Percentiles rank a stretch among this genome's conserved stretches.
These are phyloP conservation scores for Leucania comma DNA, from an alignment of 2,888 invertebrate genomes.

Conservation along the genomic window DNA sequence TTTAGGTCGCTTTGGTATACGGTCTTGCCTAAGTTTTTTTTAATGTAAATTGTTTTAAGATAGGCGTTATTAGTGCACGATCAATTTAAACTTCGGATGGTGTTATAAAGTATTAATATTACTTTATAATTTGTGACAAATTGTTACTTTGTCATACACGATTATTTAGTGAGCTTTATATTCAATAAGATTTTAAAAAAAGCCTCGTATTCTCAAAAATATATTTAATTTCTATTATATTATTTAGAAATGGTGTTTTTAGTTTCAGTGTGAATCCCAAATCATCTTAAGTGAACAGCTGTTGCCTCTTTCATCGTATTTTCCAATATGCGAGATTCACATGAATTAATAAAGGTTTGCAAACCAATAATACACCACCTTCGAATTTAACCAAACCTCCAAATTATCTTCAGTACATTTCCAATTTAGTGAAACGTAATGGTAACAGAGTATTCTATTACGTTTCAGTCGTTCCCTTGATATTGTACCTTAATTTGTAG, in stretches of 20 bases:
- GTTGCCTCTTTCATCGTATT: background rate
- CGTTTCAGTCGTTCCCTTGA: slow-evolving; percentile 60
- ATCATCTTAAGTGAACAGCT: background rate
- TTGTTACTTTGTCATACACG: background rate
- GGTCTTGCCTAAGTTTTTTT: slow-evolving; percentile 5
- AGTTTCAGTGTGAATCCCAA: background rate
- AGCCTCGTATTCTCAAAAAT: background rate
- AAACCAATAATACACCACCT: slow-evolving; percentile 20
- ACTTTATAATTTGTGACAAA: no score
- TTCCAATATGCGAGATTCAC: background rate
- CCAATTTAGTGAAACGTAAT: slow-evolving; percentile 59
- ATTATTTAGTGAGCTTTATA: background rate
- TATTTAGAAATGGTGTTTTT: background rate
- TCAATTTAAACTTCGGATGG: background rate
- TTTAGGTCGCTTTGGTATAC: slow-evolving; percentile 8
- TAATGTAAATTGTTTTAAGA: slow-evolving; percentile 21
- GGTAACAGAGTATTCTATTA: slow-evolving; percentile 63
- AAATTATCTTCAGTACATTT: slow-evolving; percentile 46
- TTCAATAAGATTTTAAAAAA: background rate
- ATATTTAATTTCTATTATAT: no score
- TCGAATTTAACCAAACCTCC: slow-evolving; percentile 26
- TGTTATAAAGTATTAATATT: background rate
- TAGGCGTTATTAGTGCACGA: background rate
- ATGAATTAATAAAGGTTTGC: slow-evolving; percentile 34
- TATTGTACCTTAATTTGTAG: slow-evolving; percentile 68